phyloP scores from a whole-genome alignment of 1,140 invertebrate species.

The Vollenhovia emeryi region DNA sequence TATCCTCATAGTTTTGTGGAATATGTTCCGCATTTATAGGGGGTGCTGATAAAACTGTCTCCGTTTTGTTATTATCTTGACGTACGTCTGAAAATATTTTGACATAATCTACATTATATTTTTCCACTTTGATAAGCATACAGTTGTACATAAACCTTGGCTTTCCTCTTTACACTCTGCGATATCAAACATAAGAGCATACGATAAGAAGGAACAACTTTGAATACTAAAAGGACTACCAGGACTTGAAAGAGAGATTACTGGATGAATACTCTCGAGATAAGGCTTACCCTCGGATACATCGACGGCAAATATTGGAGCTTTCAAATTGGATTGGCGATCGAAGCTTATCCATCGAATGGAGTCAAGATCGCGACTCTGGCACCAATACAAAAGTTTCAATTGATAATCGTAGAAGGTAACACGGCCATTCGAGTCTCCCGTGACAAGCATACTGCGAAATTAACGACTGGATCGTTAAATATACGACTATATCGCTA shows the following conservation, averaged over 20 bases:
- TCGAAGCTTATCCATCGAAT: constrained; percentile 85
- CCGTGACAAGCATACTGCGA: constrained; percentile 84
- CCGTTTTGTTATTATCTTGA: neutral
- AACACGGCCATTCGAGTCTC: constrained; percentile 84
- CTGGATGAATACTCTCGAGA: neutral
- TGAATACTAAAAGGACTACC: neutral
- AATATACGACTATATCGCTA: neutral
- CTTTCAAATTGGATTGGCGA: constrained; percentile 67
- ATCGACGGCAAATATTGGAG: neutral
- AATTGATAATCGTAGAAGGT: constrained; percentile 86
- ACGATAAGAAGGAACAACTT: neutral
- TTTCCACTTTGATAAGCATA: neutral
- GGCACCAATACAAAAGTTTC: constrained; percentile 86
- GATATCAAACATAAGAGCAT: neutral
- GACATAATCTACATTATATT: neutral
- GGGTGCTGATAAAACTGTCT: constrained; percentile 22
- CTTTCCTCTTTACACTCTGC: neutral
- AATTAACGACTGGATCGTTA: constrained; percentile 13
- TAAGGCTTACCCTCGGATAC: constrained; percentile 41
- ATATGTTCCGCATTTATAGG: constrained; percentile 54
- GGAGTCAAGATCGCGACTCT: constrained; percentile 82
- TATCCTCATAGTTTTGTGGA: neutral
- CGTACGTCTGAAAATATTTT: neutral
- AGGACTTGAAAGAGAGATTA: too few relatives aligned
- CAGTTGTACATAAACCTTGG: neutral